These are phyloP conservation scores for Hydrolagus affinis DNA, from an alignment of 2,113 vertebrate genomes.

Conservation along the genomic window DNA sequence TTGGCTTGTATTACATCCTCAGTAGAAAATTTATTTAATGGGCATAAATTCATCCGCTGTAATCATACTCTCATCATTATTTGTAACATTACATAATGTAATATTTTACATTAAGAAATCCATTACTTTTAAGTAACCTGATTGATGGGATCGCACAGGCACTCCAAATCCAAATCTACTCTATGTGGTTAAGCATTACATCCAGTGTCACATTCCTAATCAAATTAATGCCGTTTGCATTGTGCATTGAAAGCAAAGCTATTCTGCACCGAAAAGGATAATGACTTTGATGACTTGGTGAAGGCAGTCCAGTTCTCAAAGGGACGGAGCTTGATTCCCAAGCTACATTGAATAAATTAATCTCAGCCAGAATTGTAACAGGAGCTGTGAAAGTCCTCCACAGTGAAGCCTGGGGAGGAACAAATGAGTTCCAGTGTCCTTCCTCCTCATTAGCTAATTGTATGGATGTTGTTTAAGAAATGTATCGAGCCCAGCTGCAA, in stretches of 20 bases:
- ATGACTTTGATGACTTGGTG: not conserved
- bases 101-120: not conserved
- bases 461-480: too few relatives aligned
- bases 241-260: not conserved
- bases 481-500: too few relatives aligned
- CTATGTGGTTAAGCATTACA: not conserved
- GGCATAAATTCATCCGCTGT: not conserved
- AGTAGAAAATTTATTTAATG: not conserved
- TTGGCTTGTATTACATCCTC: not conserved
- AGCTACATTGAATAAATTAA: too few relatives aligned
- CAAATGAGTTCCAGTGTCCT: too few relatives aligned
- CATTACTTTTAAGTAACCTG: not conserved
- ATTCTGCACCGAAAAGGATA: not conserved
- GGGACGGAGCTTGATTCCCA: too few relatives aligned
- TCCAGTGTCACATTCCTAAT: not conserved
- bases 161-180: not conserved
- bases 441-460: too few relatives aligned
- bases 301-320: not conserved
- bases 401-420: too few relatives aligned
- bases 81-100: not conserved
- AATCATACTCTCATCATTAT: not conserved
- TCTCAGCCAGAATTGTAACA: too few relatives aligned
- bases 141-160: not conserved
- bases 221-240: not conserved
- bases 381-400: too few relatives aligned